Evolutionary conservation across 2,113 vertebrate genomes (phyloP).

Genomic region (Coregonus clupeaformis): DNA sequence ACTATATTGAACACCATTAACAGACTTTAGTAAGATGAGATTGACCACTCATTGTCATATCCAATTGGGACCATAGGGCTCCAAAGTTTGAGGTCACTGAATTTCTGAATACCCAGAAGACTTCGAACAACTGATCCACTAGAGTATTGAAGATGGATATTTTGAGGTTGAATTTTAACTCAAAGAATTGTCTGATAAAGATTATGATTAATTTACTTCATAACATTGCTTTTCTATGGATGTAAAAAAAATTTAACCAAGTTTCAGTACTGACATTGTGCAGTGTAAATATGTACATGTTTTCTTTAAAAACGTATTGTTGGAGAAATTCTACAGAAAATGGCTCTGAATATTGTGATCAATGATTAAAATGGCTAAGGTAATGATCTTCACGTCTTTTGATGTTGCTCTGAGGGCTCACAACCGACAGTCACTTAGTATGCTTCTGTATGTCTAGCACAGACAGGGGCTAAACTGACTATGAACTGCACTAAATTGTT

Average conservation of each 20-base stretch:
- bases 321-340: neutral
- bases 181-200: too few species aligned
- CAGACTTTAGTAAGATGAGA: neutral
- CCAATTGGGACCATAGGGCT: constrained; percentile 34
- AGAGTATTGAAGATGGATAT: constrained; percentile 48
- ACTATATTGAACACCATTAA: too few species aligned
- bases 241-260: too few species aligned
- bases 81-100: constrained; percentile 48
- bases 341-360: neutral
- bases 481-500: neutral
- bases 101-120: constrained; percentile 36
- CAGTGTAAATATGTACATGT: neutral
- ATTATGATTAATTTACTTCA: too few species aligned
- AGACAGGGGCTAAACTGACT: neutral
- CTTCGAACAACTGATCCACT: constrained; percentile 47
- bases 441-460: neutral
- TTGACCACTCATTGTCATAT: neutral
- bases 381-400: neutral
- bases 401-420: neutral
- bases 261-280: neutral
- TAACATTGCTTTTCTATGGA: too few species aligned
- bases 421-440: neutral
- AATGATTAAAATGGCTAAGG: neutral
- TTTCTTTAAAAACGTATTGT: neutral
- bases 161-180: neutral